phyloP scores from a whole-genome alignment of 2,113 vertebrate species.

The Labeo catla region DNA sequence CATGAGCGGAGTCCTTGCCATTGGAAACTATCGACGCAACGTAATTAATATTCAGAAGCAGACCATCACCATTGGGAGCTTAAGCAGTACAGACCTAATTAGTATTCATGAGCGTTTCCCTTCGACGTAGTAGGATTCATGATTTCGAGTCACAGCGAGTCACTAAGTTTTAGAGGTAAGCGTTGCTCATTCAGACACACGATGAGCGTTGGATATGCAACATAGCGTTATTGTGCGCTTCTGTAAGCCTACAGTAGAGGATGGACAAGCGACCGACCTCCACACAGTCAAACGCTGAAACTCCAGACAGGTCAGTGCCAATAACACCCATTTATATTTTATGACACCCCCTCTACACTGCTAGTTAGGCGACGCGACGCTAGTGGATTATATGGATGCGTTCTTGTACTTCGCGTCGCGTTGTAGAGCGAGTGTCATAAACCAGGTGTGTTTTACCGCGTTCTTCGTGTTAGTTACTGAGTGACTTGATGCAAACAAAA shows the following conservation, averaged over 20 bases:
- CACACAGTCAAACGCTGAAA: slow-evolving; percentile 43
- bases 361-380: not conserved
- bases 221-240: not conserved
- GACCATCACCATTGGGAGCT: not conserved
- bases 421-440: not conserved
- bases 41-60: not conserved
- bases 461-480: not conserved
- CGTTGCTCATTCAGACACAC: too few species aligned
- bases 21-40: not conserved
- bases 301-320: slow-evolving; percentile 69
- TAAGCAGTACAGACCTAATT: not conserved
- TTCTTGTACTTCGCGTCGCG: not conserved
- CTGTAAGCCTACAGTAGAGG: not conserved
- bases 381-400: not conserved
- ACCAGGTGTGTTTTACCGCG: not conserved
- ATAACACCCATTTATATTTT: slow-evolving; percentile 43
- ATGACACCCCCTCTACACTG: not conserved
- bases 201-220: not conserved
- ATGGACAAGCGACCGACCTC: slow-evolving; percentile 51
- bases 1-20: not conserved
- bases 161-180: not conserved
- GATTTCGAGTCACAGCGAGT: not conserved
- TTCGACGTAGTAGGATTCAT: not conserved
- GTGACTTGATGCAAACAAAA: not conserved
- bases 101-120: not conserved